These are phyloP conservation scores for Tinamus major DNA, from an alignment of 2,797 vertebrate species.

Conservation along the genomic window DNA sequence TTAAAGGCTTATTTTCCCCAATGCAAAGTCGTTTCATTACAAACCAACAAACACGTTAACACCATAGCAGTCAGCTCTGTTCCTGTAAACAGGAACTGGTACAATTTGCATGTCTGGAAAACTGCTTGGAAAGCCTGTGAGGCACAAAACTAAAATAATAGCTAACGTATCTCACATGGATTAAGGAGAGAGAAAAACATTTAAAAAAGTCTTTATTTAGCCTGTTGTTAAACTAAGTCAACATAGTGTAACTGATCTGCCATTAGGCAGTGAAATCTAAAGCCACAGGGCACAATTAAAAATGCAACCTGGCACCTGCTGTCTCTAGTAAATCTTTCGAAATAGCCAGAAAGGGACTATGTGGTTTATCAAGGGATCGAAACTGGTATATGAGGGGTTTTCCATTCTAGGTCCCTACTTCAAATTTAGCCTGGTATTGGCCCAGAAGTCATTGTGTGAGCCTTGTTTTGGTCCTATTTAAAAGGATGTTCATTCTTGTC, in stretches of 20 bases:
- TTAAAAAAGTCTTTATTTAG: conserved; percentile 44
- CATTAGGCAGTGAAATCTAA: conserved; percentile 62
- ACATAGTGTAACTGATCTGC: conserved; percentile 62
- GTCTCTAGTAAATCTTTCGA: conserved; percentile 27
- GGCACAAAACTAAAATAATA: conserved; percentile 33
- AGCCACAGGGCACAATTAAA: conserved; percentile 54
- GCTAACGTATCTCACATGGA: neutral
- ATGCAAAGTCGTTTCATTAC: conserved; percentile 7
- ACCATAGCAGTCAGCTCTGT: neutral
- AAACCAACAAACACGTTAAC: conserved; percentile 19
- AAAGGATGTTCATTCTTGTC: neutral
- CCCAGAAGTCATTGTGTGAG: neutral
- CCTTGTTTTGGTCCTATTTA: neutral
- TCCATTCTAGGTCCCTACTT: neutral
- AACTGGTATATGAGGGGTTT: neutral
- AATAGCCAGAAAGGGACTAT: neutral
- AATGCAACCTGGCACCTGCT: conserved; percentile 59
- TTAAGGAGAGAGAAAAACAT: conserved; percentile 33
- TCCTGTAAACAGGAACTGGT: conserved; percentile 3
- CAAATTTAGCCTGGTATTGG: neutral
- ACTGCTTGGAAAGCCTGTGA: neutral
- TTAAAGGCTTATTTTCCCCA: conserved; percentile 45
- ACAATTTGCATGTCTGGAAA: neutral
- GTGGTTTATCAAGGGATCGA: neutral
- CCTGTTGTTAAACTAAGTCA: conserved; percentile 23